These are phyloP conservation scores for Drosophila sucinea DNA, from an alignment of 1,140 invertebrate species.

Conservation along the genomic window DNA sequence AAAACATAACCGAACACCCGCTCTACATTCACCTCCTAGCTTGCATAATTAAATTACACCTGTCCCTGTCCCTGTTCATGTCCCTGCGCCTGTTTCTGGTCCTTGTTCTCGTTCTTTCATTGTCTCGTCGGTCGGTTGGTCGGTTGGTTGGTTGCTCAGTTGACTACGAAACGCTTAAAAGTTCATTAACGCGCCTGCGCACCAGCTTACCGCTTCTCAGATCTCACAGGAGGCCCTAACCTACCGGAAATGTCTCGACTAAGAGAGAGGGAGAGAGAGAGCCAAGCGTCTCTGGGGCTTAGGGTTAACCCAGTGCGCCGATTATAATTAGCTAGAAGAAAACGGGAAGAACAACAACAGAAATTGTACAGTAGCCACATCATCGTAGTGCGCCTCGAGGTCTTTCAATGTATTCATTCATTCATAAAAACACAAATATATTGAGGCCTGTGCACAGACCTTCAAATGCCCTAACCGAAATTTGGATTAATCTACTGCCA, in stretches of 20 bases:
- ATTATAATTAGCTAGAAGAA: constrained; percentile 55
- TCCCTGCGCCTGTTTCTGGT: constrained; percentile 10
- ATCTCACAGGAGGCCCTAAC: constrained; percentile 20
- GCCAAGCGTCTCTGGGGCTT: neutral
- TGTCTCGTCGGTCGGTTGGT: neutral
- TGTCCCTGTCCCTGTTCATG: constrained; percentile 58
- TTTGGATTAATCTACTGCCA: neutral
- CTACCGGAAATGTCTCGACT: constrained; percentile 62
- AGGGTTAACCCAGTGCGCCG: constrained; percentile 16
- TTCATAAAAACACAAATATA: constrained; percentile 29
- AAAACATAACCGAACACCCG: constrained; percentile 48
- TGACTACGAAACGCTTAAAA: constrained; percentile 66
- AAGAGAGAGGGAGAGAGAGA: neutral
- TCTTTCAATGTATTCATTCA: constrained; percentile 59
- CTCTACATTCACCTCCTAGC: constrained; percentile 23
- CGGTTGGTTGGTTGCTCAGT: neutral
- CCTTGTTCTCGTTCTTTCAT: neutral
- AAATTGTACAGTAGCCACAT: constrained; percentile 61
- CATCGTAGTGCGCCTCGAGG: constrained; percentile 27
- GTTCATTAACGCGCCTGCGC: constrained; percentile 74
- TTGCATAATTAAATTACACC: constrained; percentile 80
- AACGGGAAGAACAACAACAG: constrained; percentile 32
- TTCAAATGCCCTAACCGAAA: constrained; percentile 26
- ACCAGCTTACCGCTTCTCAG: neutral
- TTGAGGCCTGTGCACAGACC: constrained; percentile 19